These are phyloP conservation scores for Halictus ligatus DNA, from an alignment of 2,888 invertebrate species.

Conservation along the genomic window DNA sequence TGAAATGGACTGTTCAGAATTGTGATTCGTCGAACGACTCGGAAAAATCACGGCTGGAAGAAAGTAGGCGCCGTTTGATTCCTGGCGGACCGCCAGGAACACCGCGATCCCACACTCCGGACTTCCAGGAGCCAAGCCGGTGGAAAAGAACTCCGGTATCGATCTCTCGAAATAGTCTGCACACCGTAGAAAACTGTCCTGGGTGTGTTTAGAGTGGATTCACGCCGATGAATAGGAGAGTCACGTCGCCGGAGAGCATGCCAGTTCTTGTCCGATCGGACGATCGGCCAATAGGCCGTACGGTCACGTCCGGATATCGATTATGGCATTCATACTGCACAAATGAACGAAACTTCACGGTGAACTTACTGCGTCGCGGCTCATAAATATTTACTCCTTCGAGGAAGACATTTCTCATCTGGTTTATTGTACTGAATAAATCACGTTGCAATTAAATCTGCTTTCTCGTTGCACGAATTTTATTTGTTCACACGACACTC, in stretches of 20 bases:
- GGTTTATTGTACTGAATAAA: neutral
- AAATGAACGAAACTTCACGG: neutral
- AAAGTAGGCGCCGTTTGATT: slow-evolving; percentile 71
- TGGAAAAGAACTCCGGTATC: slow-evolving; percentile 57
- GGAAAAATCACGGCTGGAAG: slow-evolving; percentile 62
- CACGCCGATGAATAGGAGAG: slow-evolving; percentile 52
- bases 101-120: slow-evolving; percentile 65
- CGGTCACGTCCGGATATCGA: neutral
- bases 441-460: neutral
- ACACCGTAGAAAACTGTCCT: slow-evolving; percentile 34
- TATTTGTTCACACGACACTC: neutral
- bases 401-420: neutral
- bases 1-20: slow-evolving; percentile 52
- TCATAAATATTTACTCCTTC: neutral
- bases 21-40: slow-evolving; percentile 63
- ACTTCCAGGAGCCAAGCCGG: slow-evolving; percentile 60
- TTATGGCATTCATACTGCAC: slow-evolving; percentile 8
- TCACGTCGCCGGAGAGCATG: slow-evolving; percentile 61
- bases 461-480: neutral
- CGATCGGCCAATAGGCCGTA: slow-evolving; percentile 1
- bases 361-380: neutral
- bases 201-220: slow-evolving; percentile 42
- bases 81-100: slow-evolving; percentile 67
- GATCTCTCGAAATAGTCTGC: slow-evolving; percentile 60
- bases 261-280: slow-evolving; percentile 29